phyloP scores from a whole-genome alignment of 2,113 vertebrate species.

The Trematomus loennbergii region DNA sequence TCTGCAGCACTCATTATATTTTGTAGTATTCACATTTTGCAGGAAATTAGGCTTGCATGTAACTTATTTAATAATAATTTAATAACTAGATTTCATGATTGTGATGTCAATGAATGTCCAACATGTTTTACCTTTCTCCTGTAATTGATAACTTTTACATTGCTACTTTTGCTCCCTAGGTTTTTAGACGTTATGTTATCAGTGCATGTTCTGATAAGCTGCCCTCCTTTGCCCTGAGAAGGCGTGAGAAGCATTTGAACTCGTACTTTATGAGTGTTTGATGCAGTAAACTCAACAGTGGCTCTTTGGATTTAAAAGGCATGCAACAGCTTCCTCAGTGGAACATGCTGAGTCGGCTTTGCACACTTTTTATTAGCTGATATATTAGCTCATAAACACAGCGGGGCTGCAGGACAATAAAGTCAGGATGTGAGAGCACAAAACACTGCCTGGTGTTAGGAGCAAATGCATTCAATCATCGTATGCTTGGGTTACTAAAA shows the following conservation, averaged over 20 bases:
- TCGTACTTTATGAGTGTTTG: neutral
- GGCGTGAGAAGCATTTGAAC: neutral
- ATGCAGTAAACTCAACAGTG: rapidly evolving
- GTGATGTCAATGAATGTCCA: no score
- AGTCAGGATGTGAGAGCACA: neutral
- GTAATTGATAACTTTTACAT: neutral
- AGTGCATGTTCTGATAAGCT: neutral
- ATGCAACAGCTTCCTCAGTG: neutral
- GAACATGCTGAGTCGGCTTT: neutral
- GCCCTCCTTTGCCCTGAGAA: neutral
- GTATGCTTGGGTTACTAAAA: no score
- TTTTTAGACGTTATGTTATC: neutral
- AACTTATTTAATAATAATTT: no score
- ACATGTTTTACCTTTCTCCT: neutral
- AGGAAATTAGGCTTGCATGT: no score
- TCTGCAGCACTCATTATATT: no score
- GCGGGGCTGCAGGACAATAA: neutral
- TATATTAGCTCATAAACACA: slow-evolving; percentile 6
- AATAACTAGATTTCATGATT: no score
- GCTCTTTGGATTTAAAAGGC: neutral
- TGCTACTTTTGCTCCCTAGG: no score
- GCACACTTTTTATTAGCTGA: neutral
- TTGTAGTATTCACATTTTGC: no score
- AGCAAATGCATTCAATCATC: no score
- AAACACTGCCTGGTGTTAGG: neutral